Percentiles rank a stretch among this genome's conserved stretches.
Evolutionary conservation across 2,797 vertebrate species (phyloP).

Genomic region (Oceanodroma leucorhoa): DNA sequence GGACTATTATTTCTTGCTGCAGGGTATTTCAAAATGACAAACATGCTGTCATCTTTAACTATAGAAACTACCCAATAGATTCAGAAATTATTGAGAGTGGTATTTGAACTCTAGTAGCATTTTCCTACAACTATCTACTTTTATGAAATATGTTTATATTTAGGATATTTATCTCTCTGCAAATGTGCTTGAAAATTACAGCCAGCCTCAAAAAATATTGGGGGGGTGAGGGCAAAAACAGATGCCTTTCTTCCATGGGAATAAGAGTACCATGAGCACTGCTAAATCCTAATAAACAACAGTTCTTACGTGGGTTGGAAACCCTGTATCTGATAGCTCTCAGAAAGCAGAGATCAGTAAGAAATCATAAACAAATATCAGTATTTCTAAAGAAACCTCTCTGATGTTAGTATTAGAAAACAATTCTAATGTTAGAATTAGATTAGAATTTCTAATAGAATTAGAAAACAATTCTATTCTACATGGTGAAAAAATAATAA

Average conservation of each 20-base stretch:
- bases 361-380: background rate
- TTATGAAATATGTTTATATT: background rate
- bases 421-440: too few relatives aligned
- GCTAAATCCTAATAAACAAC: background rate
- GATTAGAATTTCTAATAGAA: too few relatives aligned
- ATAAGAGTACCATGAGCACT: background rate
- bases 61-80: background rate
- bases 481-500: background rate
- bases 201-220: background rate
- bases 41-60: background rate
- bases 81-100: background rate
- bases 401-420: background rate
- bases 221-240: background rate
- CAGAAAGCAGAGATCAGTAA: background rate
- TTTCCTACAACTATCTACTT: background rate
- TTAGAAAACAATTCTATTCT: background rate
- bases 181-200: background rate
- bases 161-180: background rate
- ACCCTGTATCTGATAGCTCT: background rate
- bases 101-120: background rate
- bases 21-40: slow-evolving; percentile 36
- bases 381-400: background rate
- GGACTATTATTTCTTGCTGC: slow-evolving; percentile 18
- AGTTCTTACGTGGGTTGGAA: background rate
- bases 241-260: background rate